Evolutionary conservation across 2,113 vertebrate genomes (phyloP).

Genomic region (Pseudorasbora parva): DNA sequence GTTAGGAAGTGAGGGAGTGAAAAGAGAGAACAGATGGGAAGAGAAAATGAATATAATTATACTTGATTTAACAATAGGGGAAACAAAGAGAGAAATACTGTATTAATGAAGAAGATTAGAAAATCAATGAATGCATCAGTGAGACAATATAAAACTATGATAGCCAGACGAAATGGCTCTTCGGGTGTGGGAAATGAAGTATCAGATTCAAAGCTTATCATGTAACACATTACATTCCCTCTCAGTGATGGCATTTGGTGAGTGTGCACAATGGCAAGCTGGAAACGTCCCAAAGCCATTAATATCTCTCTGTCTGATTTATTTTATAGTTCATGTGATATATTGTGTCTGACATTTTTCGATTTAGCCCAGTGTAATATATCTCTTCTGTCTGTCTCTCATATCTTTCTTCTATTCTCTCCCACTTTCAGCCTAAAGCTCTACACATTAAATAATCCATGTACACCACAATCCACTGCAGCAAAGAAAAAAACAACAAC

Average conservation of each 20-base stretch:
- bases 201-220: slow-evolving; percentile 73
- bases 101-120: not conserved
- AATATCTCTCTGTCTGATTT: not conserved
- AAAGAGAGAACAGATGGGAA: slow-evolving; percentile 30
- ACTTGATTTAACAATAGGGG: not conserved
- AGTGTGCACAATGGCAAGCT: slow-evolving; percentile 60
- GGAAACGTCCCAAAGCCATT: slow-evolving; percentile 62
- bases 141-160: not conserved
- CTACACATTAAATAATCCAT: not conserved
- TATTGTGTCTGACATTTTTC: slow-evolving; percentile 23
- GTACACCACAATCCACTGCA: not conserved
- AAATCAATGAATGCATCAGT: not conserved
- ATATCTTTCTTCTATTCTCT: not conserved
- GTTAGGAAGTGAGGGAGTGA: slow-evolving; percentile 30
- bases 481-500: too few species aligned
- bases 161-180: not conserved
- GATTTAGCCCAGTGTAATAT: not conserved
- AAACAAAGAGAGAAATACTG: not conserved
- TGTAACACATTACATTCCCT: slow-evolving; percentile 71
- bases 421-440: not conserved
- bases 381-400: not conserved
- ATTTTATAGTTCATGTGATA: not conserved
- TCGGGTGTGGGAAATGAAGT: slow-evolving; percentile 45
- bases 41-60: not conserved
- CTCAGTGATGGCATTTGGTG: slow-evolving; percentile 67